Evolutionary conservation across 2,113 vertebrate species (phyloP), one percentile per base, ranked within the genome.

Genomic region (Amphiprion ocellaris): DNA sequence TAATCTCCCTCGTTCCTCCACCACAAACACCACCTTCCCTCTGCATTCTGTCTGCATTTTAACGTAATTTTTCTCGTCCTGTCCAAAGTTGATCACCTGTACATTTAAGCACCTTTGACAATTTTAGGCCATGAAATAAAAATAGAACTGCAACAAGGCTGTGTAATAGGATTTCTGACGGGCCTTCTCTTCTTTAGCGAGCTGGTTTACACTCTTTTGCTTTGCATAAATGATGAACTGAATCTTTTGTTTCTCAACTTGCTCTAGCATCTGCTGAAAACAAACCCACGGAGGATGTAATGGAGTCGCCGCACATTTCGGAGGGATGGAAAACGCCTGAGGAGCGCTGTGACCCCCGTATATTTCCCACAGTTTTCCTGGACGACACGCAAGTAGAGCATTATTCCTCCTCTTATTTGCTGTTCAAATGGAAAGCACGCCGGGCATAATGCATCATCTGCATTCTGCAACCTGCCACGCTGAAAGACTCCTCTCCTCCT

Each of bases 381-480:
- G 70, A 85, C 79, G 75, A 71, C 67, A 50, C 3, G 53, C 59
- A 60, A 59, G 78, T 75, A 62, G 50, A 58, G 79, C 65, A 33
- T 77, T 74, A 83, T 80, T 87, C 82, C 83, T 78, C 76, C 66
- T 81, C 83, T 89, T 81, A 74, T 76, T 84, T 74, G 81, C 72
- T 5, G 70, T 76, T 88, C 65, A 77, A 88, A 90, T 82, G 65
- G 74, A 86, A 85, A 83, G 81, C 86, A 84, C 69, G 19, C 67
- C 41, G 75, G 67, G 84, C 84, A 87, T 84, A 93, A 93, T 92
- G 80, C 90, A 91, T 91, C 85, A 92, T 92, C 89, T 93, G 83
- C 91, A 92, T 93, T 90, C 86, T 85, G 72, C 76, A 76, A 82
- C 53, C 82, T 65, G 83, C 87, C 74, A 85, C 10, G 23, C 83